These are phyloP conservation scores for Allacma fusca DNA, from an alignment of 2,888 invertebrate species.

Conservation along the genomic window DNA sequence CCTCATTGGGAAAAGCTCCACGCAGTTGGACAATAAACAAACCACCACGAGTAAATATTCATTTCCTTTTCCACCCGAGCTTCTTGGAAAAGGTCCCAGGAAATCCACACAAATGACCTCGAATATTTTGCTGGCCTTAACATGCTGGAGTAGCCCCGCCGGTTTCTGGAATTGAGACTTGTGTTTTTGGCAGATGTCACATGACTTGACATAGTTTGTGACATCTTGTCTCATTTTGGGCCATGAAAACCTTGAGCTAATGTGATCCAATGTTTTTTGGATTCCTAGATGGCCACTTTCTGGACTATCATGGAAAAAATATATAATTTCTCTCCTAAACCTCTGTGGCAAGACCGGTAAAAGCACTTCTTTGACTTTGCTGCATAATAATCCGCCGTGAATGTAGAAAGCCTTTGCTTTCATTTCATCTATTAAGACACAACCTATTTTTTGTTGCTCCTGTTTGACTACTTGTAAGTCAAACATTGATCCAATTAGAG, in stretches of 20 bases:
- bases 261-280: constrained; percentile 45
- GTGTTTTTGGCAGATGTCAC: constrained; percentile 50
- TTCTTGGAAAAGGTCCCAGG: constrained; percentile 48
- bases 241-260: constrained; percentile 50
- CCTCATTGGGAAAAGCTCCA: constrained; percentile 50
- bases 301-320: constrained; percentile 50
- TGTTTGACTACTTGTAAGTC: background rate
- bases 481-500: background rate
- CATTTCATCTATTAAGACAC: background rate
- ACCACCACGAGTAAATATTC: constrained; percentile 48
- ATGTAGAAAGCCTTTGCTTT: background rate
- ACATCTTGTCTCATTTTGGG: constrained; percentile 51
- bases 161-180: constrained; percentile 44
- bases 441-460: background rate
- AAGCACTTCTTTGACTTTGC: background rate
- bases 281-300: constrained; percentile 54
- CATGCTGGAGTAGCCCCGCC: constrained; percentile 45
- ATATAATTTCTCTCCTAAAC: constrained; percentile 40
- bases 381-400: background rate
- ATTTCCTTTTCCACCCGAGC: constrained; percentile 33
- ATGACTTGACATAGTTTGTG: constrained; percentile 45
- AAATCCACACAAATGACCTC: constrained; percentile 49
- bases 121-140: constrained; percentile 33
- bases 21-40: constrained; percentile 49
- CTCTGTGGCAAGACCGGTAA: constrained; percentile 49